Conservation (phyloP, 64 coral and sea anemone species). For the Stylophora pistillata region DNA sequence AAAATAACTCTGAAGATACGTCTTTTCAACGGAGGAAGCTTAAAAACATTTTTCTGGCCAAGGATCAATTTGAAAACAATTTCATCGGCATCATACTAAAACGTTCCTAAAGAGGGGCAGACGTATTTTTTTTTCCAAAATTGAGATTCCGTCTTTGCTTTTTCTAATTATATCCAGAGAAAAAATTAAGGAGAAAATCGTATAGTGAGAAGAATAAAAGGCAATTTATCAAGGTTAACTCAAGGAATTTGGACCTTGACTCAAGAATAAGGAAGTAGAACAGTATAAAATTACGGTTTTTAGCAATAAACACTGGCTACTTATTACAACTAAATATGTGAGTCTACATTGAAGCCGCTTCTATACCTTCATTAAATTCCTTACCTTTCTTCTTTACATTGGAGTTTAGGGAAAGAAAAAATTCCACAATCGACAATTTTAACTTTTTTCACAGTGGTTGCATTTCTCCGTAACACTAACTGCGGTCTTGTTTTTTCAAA, state of each 20-base stretch:
- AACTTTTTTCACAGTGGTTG: neutral
- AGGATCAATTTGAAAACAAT: no score
- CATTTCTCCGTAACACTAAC: constrained; percentile 42
- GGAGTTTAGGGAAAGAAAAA: neutral
- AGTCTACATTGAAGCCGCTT: neutral
- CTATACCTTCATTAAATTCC: neutral
- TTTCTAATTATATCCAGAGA: no score
- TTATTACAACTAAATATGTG: neutral
- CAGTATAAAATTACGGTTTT: neutral
- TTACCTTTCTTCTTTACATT: constrained; percentile 56
- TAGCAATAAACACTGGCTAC: neutral
- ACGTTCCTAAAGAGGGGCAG: no score
- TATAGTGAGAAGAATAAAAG: neutral
- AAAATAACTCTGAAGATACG: no score
- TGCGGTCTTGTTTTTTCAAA: constrained; percentile 1
- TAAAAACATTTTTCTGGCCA: no score
- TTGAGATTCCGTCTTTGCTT: no score
- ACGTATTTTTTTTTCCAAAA: no score
- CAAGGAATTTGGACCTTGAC: neutral
- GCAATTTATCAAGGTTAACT: no score
- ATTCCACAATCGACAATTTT: constrained; percentile 36
- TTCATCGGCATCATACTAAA: no score
- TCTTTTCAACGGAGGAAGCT: no score
- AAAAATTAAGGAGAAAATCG: neutral
- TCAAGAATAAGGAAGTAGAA: neutral